These are phyloP conservation scores for Thunnus albacares DNA, from an alignment of 2,797 vertebrate species.

Conservation along the genomic window DNA sequence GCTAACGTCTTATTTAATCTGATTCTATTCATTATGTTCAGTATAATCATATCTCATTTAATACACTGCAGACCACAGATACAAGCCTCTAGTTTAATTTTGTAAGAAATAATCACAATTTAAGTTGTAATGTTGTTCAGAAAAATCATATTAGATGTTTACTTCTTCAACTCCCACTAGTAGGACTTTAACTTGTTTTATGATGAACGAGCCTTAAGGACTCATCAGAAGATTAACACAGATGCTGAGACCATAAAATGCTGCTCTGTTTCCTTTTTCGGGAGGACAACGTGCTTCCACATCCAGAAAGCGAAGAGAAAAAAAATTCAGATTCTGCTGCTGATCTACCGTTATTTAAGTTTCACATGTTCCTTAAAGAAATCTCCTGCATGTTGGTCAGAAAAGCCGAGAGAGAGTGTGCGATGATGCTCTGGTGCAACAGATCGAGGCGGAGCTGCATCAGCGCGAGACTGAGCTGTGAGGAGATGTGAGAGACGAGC, in stretches of 20 bases:
- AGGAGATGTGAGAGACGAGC: background rate
- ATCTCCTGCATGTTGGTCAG: background rate
- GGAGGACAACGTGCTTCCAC: too few species aligned
- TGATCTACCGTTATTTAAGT: background rate
- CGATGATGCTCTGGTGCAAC: background rate
- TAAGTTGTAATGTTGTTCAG: too few species aligned
- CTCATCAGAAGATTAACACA: background rate
- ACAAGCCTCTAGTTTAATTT: too few species aligned
- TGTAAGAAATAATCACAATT: too few species aligned
- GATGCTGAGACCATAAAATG: background rate
- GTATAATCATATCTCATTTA: too few species aligned
- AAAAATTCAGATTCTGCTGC: background rate
- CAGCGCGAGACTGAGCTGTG: background rate
- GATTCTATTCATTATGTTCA: too few species aligned
- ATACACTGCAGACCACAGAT: too few species aligned
- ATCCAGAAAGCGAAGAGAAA: too few species aligned
- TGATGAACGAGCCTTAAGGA: background rate
- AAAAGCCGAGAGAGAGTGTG: background rate
- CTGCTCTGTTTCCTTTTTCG: background rate
- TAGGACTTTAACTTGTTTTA: background rate
- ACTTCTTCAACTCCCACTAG: too few species aligned
- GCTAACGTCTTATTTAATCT: too few species aligned
- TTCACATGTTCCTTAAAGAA: background rate
- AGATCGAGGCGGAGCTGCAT: constrained; percentile 7
- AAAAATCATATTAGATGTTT: too few species aligned